Evolutionary conservation across 2,888 invertebrate species (phyloP).

Genomic region (Argyresthia albistria): DNA sequence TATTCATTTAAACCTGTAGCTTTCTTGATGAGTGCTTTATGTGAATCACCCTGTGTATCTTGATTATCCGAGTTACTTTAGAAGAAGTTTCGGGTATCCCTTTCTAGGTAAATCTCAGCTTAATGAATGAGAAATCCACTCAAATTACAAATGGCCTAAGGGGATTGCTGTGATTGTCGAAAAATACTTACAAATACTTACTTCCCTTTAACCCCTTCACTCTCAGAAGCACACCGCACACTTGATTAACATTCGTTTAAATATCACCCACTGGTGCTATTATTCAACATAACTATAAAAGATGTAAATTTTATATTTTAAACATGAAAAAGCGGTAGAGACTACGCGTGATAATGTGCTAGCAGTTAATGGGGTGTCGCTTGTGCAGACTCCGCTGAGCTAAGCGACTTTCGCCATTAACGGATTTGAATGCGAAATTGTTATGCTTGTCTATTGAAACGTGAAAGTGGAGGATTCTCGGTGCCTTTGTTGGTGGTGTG

Average conservation of each 20-base stretch:
- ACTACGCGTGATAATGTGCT: conserved; percentile 9
- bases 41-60: neutral
- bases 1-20: too few relatives aligned
- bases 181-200: too few relatives aligned
- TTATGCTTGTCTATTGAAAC: neutral
- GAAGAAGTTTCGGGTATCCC: neutral
- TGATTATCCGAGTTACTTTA: neutral
- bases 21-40: too few relatives aligned
- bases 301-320: conserved; percentile 14
- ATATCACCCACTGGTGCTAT: too few relatives aligned
- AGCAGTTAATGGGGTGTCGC: conserved; percentile 49
- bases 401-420: conserved; percentile 36
- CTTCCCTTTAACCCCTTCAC: too few relatives aligned
- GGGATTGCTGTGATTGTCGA: too few relatives aligned
- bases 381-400: conserved; percentile 22
- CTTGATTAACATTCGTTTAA: too few relatives aligned
- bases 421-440: conserved; percentile 24
- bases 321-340: conserved; percentile 32
- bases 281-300: neutral
- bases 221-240: too few relatives aligned
- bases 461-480: neutral
- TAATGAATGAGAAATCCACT: too few relatives aligned
- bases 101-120: too few relatives aligned
- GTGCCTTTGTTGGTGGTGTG: too few relatives aligned
- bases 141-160: too few relatives aligned